Base-by-base conservation (phyloP, 2,888 invertebrate genomes). In the Dinocampus coccinellae region DNA sequence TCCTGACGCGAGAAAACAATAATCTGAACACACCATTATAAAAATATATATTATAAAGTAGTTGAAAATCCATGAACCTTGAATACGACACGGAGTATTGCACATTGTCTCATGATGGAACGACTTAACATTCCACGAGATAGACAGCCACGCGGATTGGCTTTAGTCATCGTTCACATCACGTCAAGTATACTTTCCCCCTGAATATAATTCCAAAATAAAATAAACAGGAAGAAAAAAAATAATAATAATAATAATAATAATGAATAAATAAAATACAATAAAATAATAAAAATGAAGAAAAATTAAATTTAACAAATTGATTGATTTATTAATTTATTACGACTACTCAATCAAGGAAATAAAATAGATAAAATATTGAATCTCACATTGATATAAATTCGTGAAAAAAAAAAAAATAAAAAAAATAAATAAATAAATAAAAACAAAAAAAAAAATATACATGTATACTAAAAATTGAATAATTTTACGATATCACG, bases 111-210 rank as follows among this genome's bases (percentile, higher is more conserved):
- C 67, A 67, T 60, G 67, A 66, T 13, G 11, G 55, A 60, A 47
- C 47, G 47, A 47, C 7, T 47, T 47, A 20, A 64, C 33, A 52
- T 34, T 36, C 57, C 39, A 57, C 16, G n/a, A 61, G 13, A 60
- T 47, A 67, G 58, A 60, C 58, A 58, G 47, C 33, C 53, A 53
- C 70, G 34, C 29, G 55, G 72, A 52, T 70, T 74, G 39, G 67
- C 53, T 65, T 72, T 76, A 76, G 73, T 76, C 76, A 76, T 76
- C 74, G 74, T 64, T 65, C 73, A 42, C 42, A 63, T 74, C 74
- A 73, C 69, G 74, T 61, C 66, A 69, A 64, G 62, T 60, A 68
- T 65, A 26, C 55, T 42, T 47, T 47, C 63, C 47, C 24, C 33
- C 52, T 33, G 60, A 60, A 26, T 16, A 29, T 52, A 16, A 29